These are phyloP conservation scores for Symphodus melops DNA, from an alignment of 2,113 vertebrate species.

Conservation along the genomic window DNA sequence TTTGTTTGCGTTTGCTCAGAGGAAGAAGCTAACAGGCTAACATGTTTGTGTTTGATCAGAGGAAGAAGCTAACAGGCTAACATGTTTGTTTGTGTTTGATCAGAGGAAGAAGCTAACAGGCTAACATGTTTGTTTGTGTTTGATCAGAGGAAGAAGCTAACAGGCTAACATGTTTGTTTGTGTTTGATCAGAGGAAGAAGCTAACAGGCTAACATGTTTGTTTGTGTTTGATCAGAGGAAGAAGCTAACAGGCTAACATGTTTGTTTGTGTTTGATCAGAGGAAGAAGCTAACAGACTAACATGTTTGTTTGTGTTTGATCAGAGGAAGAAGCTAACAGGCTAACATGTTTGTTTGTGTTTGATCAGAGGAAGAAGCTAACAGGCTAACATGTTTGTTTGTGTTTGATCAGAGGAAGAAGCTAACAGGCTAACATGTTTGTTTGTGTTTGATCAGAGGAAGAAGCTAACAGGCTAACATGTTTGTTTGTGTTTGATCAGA, in stretches of 20 bases:
- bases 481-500: too few species aligned
- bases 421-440: too few species aligned
- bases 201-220: too few species aligned
- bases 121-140: too few species aligned
- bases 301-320: neutral
- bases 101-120: slow-evolving; percentile 89
- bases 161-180: too few species aligned
- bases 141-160: slow-evolving; percentile 85
- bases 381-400: too few species aligned
- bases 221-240: slow-evolving; percentile 75
- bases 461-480: slow-evolving; percentile 59
- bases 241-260: too few species aligned
- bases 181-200: slow-evolving; percentile 82
- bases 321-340: slow-evolving; percentile 89
- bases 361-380: slow-evolving; percentile 85
- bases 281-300: too few species aligned
- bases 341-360: too few species aligned
- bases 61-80: too few species aligned
- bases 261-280: slow-evolving; percentile 66
- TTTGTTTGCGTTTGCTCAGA: slow-evolving; percentile 66
- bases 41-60: slow-evolving; percentile 66
- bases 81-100: neutral
- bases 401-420: slow-evolving; percentile 82
- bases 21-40: too few species aligned
- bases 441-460: slow-evolving; percentile 75